Conservation (phyloP, 2,888 invertebrate species). For the Hofmannophila pseudospretella region DNA sequence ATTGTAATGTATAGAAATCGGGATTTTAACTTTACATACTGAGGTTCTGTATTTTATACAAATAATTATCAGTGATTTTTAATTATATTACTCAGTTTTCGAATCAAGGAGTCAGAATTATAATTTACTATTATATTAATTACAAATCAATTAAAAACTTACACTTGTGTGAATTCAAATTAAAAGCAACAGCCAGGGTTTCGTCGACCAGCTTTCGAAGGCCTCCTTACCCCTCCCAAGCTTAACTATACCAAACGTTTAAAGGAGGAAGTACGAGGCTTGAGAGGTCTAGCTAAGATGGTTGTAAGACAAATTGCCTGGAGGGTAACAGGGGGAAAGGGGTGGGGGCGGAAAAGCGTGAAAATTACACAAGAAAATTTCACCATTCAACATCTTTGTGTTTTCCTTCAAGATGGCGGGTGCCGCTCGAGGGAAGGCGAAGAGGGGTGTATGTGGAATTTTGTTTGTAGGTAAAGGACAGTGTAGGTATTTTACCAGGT, state of each 20-base stretch:
- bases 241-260: neutral
- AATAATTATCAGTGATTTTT: too few relatives aligned
- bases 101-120: conserved; percentile 5
- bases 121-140: conserved; percentile 29
- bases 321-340: conserved; percentile 22
- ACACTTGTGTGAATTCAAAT: conserved; percentile 38
- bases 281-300: too few relatives aligned
- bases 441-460: conserved; percentile 26
- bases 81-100: too few relatives aligned
- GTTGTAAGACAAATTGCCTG: neutral
- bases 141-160: conserved; percentile 52
- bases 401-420: conserved; percentile 74
- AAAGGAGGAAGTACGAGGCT: neutral
- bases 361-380: conserved; percentile 78
- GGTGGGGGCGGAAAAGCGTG: conserved; percentile 58
- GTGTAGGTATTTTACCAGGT: too few relatives aligned
- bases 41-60: too few relatives aligned
- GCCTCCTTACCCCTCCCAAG: conserved; percentile 19
- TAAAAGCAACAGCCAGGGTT: conserved; percentile 27
- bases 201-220: conserved; percentile 21
- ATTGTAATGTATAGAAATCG: too few relatives aligned
- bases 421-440: conserved; percentile 15
- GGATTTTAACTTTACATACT: too few relatives aligned
- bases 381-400: conserved; percentile 75
- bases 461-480: too few relatives aligned